Evolutionary conservation across 1,140 invertebrate species (phyloP).

Genomic region (Temnothorax nylanderi): DNA sequence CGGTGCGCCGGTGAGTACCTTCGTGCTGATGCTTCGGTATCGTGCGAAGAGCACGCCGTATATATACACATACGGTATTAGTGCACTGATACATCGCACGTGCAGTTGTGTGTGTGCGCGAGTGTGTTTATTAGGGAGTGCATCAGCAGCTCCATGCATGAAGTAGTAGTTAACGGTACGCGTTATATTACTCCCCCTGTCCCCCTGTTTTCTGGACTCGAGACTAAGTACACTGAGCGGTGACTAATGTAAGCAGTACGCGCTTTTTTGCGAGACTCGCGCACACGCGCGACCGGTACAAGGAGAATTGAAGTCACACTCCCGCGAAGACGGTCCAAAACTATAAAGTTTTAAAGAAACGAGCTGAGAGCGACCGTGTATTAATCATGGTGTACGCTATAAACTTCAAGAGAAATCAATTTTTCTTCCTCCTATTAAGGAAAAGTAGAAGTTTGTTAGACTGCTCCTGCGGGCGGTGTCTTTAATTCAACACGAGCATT

Average conservation of each 20-base stretch:
- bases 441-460: background rate
- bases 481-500: conserved; percentile 8
- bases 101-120: conserved; percentile 30
- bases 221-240: background rate
- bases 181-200: background rate
- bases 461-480: background rate
- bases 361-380: background rate
- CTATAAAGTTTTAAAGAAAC: background rate
- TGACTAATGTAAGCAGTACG: conserved; percentile 23
- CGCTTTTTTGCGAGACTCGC: conserved; percentile 1
- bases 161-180: conserved; percentile 59
- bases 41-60: background rate
- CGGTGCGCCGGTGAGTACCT: conserved; percentile 89
- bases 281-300: background rate
- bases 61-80: conserved; percentile 5
- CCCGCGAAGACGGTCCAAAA: background rate
- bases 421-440: background rate
- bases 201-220: background rate
- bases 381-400: conserved; percentile 10
- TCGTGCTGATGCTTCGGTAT: conserved; percentile 16
- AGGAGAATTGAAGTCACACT: background rate
- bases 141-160: conserved; percentile 65
- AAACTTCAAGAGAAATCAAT: conserved; percentile 12
- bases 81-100: conserved; percentile 60
- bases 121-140: conserved; percentile 65